Percentiles rank a stretch among this genome's conserved stretches.
Conservation (phyloP, 2,888 invertebrate species). For the Escarpia spicata region DNA sequence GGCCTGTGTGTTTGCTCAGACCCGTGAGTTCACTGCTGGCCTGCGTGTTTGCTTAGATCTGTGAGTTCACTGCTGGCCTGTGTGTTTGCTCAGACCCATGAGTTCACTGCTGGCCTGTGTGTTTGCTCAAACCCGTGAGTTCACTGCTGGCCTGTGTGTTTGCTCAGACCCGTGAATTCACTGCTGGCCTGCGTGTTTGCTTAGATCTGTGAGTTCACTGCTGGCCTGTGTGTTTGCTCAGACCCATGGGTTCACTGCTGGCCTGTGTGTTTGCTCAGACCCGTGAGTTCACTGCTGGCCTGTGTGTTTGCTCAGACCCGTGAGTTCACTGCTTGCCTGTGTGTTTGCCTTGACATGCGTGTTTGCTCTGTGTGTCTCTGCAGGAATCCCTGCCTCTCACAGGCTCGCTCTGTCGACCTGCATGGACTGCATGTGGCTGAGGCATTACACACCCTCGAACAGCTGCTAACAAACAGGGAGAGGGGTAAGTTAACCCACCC, state of each 20-base stretch:
- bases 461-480: conserved; percentile 52
- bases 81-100: not conserved
- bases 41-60: too few relatives aligned
- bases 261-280: not conserved
- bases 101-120: not conserved
- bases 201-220: not conserved
- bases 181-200: too few relatives aligned
- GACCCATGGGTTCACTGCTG: not conserved
- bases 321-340: not conserved
- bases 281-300: not conserved
- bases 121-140: not conserved
- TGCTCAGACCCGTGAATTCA: too few relatives aligned
- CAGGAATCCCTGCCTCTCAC: not conserved
- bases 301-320: not conserved
- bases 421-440: conserved; percentile 82
- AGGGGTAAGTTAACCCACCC: conserved; percentile 41
- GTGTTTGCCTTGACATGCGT: conserved; percentile 34
- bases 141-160: not conserved
- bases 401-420: conserved; percentile 73
- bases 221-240: not conserved
- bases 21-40: too few relatives aligned
- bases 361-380: conserved; percentile 41
- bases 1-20: too few relatives aligned
- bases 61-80: too few relatives aligned
- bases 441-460: conserved; percentile 71